These are phyloP conservation scores for Rhineura floridana DNA, from an alignment of 2,113 vertebrate genomes.

Conservation along the genomic window DNA sequence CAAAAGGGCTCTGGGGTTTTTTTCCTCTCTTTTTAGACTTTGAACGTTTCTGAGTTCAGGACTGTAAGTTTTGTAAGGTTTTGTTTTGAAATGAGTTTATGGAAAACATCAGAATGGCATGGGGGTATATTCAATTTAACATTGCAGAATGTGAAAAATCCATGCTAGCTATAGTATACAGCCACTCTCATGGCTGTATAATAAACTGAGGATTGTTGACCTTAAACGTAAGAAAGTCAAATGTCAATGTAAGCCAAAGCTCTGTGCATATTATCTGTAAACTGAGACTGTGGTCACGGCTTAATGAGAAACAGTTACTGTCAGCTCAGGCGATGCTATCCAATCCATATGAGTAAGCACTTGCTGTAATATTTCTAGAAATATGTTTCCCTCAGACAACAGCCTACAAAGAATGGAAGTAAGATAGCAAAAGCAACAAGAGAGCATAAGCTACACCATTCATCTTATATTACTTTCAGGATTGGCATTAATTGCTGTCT, in stretches of 20 bases:
- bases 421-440: neutral
- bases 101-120: too few relatives aligned
- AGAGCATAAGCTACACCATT: neutral
- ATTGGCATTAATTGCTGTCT: neutral
- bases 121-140: too few relatives aligned
- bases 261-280: neutral
- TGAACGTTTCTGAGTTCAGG: too few relatives aligned
- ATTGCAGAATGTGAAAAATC: too few relatives aligned
- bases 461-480: neutral
- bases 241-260: neutral
- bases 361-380: neutral
- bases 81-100: too few relatives aligned
- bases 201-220: neutral
- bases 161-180: too few relatives aligned
- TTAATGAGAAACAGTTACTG: constrained; percentile 8
- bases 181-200: too few relatives aligned
- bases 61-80: too few relatives aligned
- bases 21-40: too few relatives aligned
- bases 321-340: neutral
- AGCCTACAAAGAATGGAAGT: neutral
- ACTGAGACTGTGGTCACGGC: neutral
- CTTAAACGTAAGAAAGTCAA: neutral
- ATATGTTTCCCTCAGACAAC: neutral
- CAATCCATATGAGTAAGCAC: neutral
- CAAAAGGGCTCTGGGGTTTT: too few relatives aligned